A percentile compares a stretch with the other conserved stretches of the same genome.
Evolutionary conservation across 2,888 invertebrate species (phyloP).

Genomic region (Drosophila tripunctata): DNA sequence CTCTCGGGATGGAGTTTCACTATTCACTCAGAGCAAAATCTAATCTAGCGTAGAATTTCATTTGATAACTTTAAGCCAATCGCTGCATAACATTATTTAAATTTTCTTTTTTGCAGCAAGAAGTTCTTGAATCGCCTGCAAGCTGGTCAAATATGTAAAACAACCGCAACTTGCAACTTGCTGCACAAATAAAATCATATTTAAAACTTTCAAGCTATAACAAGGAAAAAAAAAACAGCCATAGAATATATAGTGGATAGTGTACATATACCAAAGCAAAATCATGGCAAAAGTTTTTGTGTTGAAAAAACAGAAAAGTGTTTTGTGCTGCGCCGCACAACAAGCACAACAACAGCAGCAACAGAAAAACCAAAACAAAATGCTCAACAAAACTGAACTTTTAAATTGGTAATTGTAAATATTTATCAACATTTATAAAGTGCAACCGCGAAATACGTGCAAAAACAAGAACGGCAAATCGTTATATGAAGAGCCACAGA

Average conservation of each 20-base stretch:
- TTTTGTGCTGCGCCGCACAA: slow-evolving; percentile 25
- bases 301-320: slow-evolving; percentile 52
- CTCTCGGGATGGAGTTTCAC: slow-evolving; percentile 16
- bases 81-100: slow-evolving; percentile 52
- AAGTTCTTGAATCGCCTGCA: slow-evolving; percentile 60
- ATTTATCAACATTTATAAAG: slow-evolving; percentile 70
- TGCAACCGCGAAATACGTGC: slow-evolving; percentile 26
- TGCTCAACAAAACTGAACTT: slow-evolving; percentile 58
- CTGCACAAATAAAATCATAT: slow-evolving; percentile 74
- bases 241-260: slow-evolving; percentile 26
- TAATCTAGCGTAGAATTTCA: slow-evolving; percentile 24
- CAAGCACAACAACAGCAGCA: slow-evolving; percentile 21
- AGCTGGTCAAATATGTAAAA: slow-evolving; percentile 62
- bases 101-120: slow-evolving; percentile 37
- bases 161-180: slow-evolving; percentile 48
- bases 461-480: neutral
- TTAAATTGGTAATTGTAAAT: slow-evolving; percentile 76
- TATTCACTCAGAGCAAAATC: slow-evolving; percentile 22
- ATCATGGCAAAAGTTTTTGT: slow-evolving; percentile 57
- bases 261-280: slow-evolving; percentile 17
- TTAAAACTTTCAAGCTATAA: slow-evolving; percentile 66
- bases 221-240: slow-evolving; percentile 12
- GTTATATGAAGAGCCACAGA: neutral
- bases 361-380: slow-evolving; percentile 47
- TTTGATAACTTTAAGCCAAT: slow-evolving; percentile 21